phyloP scores from a whole-genome alignment of 2,888 invertebrate species.

The Busseola fusca region DNA sequence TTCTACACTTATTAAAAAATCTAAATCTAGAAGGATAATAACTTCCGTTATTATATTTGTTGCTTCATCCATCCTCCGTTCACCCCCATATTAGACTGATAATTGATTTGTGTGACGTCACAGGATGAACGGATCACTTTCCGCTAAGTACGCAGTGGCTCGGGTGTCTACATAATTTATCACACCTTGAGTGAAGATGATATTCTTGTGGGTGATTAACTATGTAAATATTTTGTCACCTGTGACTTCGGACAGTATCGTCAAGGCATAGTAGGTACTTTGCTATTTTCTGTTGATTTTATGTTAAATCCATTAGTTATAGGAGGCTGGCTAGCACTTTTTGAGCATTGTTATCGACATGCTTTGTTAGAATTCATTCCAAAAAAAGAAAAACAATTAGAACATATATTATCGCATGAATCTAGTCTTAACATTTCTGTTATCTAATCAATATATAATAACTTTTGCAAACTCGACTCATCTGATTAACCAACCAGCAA shows the following conservation, averaged over 20 bases:
- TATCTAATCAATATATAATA: too few species aligned
- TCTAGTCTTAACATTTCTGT: background rate
- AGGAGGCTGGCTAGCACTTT: background rate
- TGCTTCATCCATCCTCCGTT: background rate
- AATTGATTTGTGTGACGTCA: background rate
- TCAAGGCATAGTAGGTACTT: background rate
- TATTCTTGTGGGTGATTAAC: background rate
- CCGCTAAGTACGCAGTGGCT: background rate
- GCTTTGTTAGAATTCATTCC: too few species aligned
- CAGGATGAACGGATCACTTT: background rate
- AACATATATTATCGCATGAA: background rate
- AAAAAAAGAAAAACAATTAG: too few species aligned
- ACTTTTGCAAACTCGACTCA: background rate
- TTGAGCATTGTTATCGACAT: too few species aligned
- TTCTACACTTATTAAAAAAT: too few species aligned
- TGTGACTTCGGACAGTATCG: background rate
- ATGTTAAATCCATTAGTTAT: background rate
- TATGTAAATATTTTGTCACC: background rate
- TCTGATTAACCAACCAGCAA: background rate
- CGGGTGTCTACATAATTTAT: background rate
- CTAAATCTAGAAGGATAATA: too few species aligned
- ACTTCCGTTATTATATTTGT: too few species aligned
- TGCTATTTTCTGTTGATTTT: background rate
- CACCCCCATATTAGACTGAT: background rate
- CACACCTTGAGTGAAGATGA: background rate